Evolutionary conservation across 2,113 vertebrate genomes (phyloP).

Genomic region (Hystrix brachyura): DNA sequence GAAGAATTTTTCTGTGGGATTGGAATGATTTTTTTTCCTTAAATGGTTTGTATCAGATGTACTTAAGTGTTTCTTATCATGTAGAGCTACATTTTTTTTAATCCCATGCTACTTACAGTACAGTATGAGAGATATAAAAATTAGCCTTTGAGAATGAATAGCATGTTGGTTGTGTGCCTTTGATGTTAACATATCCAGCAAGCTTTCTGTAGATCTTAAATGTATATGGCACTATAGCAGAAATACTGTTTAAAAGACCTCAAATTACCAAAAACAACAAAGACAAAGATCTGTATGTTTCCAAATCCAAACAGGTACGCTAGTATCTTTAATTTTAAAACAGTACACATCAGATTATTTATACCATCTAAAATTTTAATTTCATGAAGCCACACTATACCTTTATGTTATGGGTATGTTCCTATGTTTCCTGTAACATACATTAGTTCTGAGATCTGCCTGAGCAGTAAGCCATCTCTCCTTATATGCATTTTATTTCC

Average conservation of each 20-base stretch:
- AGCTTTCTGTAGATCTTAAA: not conserved
- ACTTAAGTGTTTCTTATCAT: not conserved
- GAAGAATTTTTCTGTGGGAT: constrained; percentile 6
- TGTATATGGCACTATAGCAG: constrained; percentile 72
- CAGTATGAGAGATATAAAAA: not conserved
- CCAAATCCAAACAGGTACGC: not conserved
- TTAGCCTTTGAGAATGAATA: not conserved
- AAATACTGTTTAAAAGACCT: constrained; percentile 61
- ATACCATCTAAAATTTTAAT: constrained; percentile 57
- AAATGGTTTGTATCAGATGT: not conserved
- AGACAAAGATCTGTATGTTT: constrained; percentile 54
- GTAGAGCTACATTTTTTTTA: constrained; percentile 25
- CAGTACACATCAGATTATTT: constrained; percentile 63
- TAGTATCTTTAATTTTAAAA: constrained; percentile 49
- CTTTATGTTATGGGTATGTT: constrained; percentile 79
- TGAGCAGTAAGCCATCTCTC: constrained; percentile 63
- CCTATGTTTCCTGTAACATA: constrained; percentile 76
- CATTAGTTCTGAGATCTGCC: constrained; percentile 45
- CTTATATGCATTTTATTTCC: constrained; percentile 86
- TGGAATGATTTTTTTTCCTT: not conserved
- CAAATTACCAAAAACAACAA: constrained; percentile 63
- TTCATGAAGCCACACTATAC: constrained; percentile 55
- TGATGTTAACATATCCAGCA: not conserved
- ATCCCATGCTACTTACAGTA: not conserved
- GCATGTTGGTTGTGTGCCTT: not conserved